phyloP scores from a whole-genome alignment of 2,113 vertebrate genomes.

The Chaetura pelagica region DNA sequence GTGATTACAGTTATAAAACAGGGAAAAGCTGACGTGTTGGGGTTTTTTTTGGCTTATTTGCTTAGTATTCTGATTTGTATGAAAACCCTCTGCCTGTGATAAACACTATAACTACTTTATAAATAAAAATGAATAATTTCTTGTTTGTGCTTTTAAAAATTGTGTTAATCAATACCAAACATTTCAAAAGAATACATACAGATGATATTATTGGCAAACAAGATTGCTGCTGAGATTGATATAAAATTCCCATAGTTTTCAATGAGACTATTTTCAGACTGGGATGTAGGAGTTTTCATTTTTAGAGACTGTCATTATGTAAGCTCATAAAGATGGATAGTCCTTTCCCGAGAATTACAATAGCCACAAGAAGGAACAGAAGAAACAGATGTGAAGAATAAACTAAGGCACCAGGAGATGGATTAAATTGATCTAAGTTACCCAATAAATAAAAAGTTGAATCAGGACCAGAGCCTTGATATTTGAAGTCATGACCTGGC shows the following conservation, averaged over 20 bases:
- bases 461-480: not conserved
- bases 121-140: slow-evolving; percentile 56
- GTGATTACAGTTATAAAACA: not conserved
- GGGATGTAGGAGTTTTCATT: not conserved
- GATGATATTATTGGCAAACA: slow-evolving; percentile 23
- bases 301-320: not conserved
- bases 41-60: not conserved
- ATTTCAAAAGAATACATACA: slow-evolving; percentile 22
- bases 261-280: not conserved
- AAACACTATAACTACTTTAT: not conserved
- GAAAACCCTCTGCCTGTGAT: not conserved
- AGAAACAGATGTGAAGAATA: not conserved
- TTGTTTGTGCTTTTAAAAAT: slow-evolving; percentile 31
- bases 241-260: not conserved
- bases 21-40: not conserved
- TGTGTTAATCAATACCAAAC: slow-evolving; percentile 26
- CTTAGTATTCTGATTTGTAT: not conserved
- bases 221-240: slow-evolving; percentile 11
- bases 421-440: not conserved
- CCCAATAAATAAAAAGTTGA: not conserved
- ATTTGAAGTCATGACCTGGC: not conserved
- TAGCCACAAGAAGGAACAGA: not conserved
- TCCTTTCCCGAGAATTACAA: not conserved
- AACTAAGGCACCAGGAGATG: not conserved
- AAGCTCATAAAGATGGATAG: not conserved